Conservation (phyloP, 2,888 invertebrate genomes). For the Lasioglossum calceatum region DNA sequence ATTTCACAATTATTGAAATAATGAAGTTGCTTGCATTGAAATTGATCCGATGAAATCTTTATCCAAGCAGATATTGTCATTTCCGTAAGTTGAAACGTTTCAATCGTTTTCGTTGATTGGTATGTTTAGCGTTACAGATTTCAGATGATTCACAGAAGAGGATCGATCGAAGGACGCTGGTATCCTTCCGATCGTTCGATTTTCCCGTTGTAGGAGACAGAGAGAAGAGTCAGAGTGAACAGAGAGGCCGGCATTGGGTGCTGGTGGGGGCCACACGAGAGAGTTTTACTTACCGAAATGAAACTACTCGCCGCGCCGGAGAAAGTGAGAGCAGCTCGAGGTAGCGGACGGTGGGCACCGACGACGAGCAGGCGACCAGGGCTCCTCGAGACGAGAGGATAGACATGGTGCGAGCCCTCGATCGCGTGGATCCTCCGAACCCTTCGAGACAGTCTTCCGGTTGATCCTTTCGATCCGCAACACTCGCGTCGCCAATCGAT, state of each 20-base stretch:
- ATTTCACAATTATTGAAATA: too few species aligned
- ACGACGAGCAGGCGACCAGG: slow-evolving; percentile 74
- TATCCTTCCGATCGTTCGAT: slow-evolving; percentile 43
- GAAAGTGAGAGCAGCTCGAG: slow-evolving; percentile 81
- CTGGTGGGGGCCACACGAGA: slow-evolving; percentile 74
- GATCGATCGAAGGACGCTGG: neutral
- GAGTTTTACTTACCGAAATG: slow-evolving; percentile 83
- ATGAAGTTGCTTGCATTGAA: too few species aligned
- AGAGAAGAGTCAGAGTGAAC: slow-evolving; percentile 50
- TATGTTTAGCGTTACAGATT: neutral
- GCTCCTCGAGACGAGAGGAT: slow-evolving; percentile 75
- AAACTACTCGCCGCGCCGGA: slow-evolving; percentile 81
- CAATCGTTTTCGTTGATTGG: too few species aligned
- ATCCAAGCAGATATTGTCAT: too few species aligned
- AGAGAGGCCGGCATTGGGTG: slow-evolving; percentile 29
- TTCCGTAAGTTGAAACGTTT: too few species aligned
- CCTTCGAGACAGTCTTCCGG: slow-evolving; percentile 29
- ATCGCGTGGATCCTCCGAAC: slow-evolving; percentile 66
- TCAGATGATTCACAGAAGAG: neutral
- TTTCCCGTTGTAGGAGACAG: slow-evolving; percentile 47
- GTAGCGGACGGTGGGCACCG: slow-evolving; percentile 75
- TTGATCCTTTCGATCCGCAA: neutral
- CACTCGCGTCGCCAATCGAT: too few species aligned
- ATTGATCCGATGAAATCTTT: too few species aligned
- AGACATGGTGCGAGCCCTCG: slow-evolving; percentile 75